phyloP scores from a whole-genome alignment of 2,113 vertebrate species.

The Myodes glareolus region DNA sequence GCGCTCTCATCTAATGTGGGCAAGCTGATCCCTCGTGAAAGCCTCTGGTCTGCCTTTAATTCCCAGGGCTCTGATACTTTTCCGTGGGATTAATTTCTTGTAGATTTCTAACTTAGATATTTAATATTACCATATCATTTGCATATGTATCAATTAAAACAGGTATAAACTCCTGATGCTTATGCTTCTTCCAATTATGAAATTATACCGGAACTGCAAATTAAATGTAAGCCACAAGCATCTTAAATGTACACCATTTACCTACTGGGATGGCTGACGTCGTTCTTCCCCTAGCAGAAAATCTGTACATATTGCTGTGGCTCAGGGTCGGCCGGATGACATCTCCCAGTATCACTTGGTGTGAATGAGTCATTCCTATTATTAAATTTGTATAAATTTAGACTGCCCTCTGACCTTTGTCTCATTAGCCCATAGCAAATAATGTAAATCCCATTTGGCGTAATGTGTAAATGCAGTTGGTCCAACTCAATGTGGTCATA shows the following conservation, averaged over 20 bases:
- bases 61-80: not conserved
- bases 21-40: not conserved
- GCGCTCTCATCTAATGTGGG: not conserved
- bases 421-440: not conserved
- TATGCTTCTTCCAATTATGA: slow-evolving; percentile 21
- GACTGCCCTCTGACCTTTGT: not conserved
- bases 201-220: not conserved
- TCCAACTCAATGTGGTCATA: too few relatives aligned
- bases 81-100: not conserved
- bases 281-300: not conserved
- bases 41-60: not conserved
- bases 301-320: not conserved
- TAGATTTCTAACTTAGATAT: not conserved
- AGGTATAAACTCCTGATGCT: not conserved
- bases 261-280: not conserved
- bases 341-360: not conserved
- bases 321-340: not conserved
- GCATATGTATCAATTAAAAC: not conserved
- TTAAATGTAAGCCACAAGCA: not conserved
- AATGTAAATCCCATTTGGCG: not conserved
- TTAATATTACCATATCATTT: slow-evolving; percentile 8
- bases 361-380: not conserved
- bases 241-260: not conserved
- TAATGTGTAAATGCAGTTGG: not conserved
- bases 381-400: not conserved